phyloP scores from a whole-genome alignment of 2,113 vertebrate species.

The Laticauda colubrina region DNA sequence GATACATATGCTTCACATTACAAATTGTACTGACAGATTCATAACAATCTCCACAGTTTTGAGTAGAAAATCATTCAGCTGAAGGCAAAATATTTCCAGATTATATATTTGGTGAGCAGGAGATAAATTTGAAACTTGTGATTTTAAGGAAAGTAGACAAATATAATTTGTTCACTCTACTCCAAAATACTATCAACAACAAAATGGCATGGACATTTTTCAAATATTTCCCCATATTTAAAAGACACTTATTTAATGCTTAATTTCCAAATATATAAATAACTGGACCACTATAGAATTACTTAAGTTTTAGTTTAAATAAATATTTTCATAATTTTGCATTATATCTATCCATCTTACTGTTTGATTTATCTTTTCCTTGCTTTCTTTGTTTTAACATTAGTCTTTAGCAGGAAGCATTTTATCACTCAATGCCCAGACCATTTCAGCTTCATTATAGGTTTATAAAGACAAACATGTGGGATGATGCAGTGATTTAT shows the following conservation, averaged over 20 bases:
- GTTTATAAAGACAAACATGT: not conserved
- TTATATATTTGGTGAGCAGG: not conserved
- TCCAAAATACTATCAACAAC: not conserved
- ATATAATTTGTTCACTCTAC: not conserved
- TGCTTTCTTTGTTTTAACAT: not conserved
- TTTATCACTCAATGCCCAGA: slow-evolving; percentile 3
- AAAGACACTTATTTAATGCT: not conserved
- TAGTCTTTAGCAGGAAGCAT: not conserved
- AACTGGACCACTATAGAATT: not conserved
- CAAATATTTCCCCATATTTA: not conserved
- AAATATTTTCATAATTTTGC: not conserved
- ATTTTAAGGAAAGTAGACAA: not conserved
- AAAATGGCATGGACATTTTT: not conserved
- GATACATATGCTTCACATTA: not conserved
- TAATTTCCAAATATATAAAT: not conserved
- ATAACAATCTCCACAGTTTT: not conserved
- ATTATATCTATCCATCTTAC: not conserved
- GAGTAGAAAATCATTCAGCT: not conserved
- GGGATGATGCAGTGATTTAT: slow-evolving; percentile 13
- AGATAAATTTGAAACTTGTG: not conserved
- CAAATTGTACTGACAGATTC: not conserved
- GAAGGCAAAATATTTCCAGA: not conserved
- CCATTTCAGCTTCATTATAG: slow-evolving; percentile 21
- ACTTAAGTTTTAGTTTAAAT: not conserved
- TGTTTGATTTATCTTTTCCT: not conserved